Base-by-base conservation (phyloP, 2,888 invertebrate genomes). In the Cephonodes hylas region DNA sequence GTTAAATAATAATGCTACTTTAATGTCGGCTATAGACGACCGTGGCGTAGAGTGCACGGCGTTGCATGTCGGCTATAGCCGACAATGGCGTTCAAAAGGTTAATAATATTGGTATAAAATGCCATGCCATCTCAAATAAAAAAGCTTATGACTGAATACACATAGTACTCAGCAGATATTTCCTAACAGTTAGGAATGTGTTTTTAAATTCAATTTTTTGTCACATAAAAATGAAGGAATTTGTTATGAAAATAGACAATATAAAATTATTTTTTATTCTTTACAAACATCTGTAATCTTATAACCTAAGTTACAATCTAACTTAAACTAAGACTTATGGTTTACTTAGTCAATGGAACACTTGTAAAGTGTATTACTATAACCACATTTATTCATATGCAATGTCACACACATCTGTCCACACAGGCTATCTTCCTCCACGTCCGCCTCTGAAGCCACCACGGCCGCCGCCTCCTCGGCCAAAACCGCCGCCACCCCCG, bases 401-500 rank as follows among this genome's bases (percentile, higher is more conserved):
- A 59, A 83, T 72, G 5, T 44, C 42, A 27, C 27, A 42, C 58
- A 42, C 23, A 18, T 27, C 7, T 25, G 42, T 42, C 25, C 7
- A 6, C 64, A 46, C 56, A 61, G 63, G 57, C 68, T 59, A 59
- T 59, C 58, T 59, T 44, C 58, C 44, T 8, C 58, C 83, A 20
- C 53, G 53, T 1, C 53, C 53, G 76, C 42, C 80, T 66, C 71
- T 66, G 25, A 64, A 68, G 4, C 75, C 64, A 3, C 79, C 77
- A 4, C 53, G 53, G 18, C 53, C 53, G 18, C 53, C 74, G 27
- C 86, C 79, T 0, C 89, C 81, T 6, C 91, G 83, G 1, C 86
- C 83, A 3, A 88, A 81, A 1, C 91, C 80, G 1, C 90, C 79
- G 1, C 85, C 83, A 1, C 88, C 81, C 1, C 91, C 80, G 3